Conservation (phyloP, 2,888 invertebrate genomes). For the Drosophila neonasuta region DNA sequence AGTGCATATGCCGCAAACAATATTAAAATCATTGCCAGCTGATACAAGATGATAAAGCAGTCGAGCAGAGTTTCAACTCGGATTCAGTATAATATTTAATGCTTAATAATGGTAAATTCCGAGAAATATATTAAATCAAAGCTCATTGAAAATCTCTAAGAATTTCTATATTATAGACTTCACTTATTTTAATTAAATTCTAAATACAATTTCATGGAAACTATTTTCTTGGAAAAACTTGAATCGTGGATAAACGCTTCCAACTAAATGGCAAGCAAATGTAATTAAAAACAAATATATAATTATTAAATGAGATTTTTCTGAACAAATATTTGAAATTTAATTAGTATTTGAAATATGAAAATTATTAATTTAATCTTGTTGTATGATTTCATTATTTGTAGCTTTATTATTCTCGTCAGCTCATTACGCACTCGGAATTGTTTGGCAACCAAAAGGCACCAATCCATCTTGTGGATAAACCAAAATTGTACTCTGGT, state of each 20-base stretch:
- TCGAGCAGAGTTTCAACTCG: not conserved
- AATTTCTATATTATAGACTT: no score
- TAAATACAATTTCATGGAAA: no score
- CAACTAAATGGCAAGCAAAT: not conserved
- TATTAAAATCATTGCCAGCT: not conserved
- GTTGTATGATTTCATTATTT: slow-evolving; percentile 11
- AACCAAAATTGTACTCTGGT: not conserved
- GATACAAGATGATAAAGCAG: not conserved
- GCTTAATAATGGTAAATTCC: no score
- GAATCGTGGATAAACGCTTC: no score
- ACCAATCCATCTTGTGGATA: not conserved
- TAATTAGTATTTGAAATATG: not conserved
- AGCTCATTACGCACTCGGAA: not conserved
- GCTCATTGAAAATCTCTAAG: no score
- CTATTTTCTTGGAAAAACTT: no score
- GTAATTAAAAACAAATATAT: not conserved
- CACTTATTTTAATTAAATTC: no score
- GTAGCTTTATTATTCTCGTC: not conserved
- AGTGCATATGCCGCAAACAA: slow-evolving; percentile 5
- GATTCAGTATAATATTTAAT: no score
- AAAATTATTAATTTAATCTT: slow-evolving; percentile 17
- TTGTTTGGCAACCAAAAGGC: not conserved
- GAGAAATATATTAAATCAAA: no score
- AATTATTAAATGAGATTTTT: slow-evolving; percentile 4
- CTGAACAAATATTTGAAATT: not conserved